These are phyloP conservation scores for Nyctibius bracteatus DNA, from an alignment of 2,113 vertebrate genomes.

Conservation along the genomic window DNA sequence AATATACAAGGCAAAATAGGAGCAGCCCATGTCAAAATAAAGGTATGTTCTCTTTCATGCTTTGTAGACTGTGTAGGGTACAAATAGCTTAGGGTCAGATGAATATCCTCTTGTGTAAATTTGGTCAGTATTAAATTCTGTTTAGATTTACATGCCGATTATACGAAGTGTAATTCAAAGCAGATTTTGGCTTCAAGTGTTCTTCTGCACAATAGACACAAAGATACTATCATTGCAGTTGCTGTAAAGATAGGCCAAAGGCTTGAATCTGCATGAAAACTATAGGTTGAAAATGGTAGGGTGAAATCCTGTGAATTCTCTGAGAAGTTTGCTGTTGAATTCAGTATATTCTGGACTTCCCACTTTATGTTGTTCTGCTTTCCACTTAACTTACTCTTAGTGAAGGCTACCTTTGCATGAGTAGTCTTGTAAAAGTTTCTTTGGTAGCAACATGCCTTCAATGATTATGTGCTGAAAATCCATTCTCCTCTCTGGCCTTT, in stretches of 20 bases:
- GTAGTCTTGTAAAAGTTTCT: neutral
- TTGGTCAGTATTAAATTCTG: neutral
- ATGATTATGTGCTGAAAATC: neutral
- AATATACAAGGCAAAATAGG: neutral
- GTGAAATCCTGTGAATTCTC: neutral
- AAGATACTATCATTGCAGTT: neutral
- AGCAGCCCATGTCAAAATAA: neutral
- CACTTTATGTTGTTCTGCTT: conserved; percentile 1
- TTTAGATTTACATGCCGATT: neutral
- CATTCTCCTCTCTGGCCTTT: neutral
- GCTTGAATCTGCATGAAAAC: neutral
- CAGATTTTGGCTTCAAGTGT: neutral
- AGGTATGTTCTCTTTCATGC: neutral
- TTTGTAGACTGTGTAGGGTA: neutral
- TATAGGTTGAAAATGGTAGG: neutral
- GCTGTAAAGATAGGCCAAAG: neutral
- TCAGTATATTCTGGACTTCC: neutral
- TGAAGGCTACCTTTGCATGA: neutral
- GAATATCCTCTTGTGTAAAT: neutral
- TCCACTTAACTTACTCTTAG: neutral
- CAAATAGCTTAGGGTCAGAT: neutral
- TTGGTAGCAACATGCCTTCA: neutral
- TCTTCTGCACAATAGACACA: neutral
- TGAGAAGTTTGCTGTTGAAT: neutral
- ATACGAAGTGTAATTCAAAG: neutral